Base-by-base conservation (phyloP, 2,797 vertebrate species). In the Chrysocyon brachyurus region DNA sequence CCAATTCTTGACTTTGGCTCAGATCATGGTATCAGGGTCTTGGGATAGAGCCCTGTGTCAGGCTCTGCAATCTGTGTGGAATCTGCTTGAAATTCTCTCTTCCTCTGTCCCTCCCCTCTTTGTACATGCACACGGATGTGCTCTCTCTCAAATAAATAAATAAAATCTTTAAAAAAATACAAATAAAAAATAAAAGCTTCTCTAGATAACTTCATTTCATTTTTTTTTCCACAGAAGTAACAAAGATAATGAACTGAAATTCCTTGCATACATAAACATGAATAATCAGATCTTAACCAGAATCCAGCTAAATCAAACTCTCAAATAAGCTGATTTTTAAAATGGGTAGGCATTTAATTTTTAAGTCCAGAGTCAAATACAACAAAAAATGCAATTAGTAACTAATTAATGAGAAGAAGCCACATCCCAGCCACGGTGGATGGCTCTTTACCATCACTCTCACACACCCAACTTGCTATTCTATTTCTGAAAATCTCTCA, bases 201-300 rank as follows among this genome's bases (percentile, higher is more conserved):
- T 88, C 59, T 33, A 77, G 28, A 36, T 26, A 56, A 54, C 40
- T 87, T 87, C 3, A 14, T 28, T 92, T 92, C 19, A 15, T 72
- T 93, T 90, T 63, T 90, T 63, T 68, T 26, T 26, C 49, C 49
- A 54, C 22, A 64, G 86, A 4, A 70, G 81, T n/a, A 78, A 49
- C 28, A 21, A 0, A 10, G 64, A 86, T 72, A 88, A 92, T 31
- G 36, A 81, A 64, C 5, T 31, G 57, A 92, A 84, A 90, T 87
- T 24, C 31, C 40, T 61, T 7, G 28, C 28, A 36, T 40, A 94
- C 11, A 22, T 46, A 91, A 75, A 91, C 33, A 57, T 22, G 17
- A 88, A 81, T 26, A 88, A 88, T 70, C 46, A 90, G 81, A 88
- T 70, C n/a, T 91, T 63, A 56, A 59, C 19, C 46, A 94, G 33